phyloP scores from a whole-genome alignment of 35 echinoderm and acorn worm genomes.

The Ophioderma brevispina region DNA sequence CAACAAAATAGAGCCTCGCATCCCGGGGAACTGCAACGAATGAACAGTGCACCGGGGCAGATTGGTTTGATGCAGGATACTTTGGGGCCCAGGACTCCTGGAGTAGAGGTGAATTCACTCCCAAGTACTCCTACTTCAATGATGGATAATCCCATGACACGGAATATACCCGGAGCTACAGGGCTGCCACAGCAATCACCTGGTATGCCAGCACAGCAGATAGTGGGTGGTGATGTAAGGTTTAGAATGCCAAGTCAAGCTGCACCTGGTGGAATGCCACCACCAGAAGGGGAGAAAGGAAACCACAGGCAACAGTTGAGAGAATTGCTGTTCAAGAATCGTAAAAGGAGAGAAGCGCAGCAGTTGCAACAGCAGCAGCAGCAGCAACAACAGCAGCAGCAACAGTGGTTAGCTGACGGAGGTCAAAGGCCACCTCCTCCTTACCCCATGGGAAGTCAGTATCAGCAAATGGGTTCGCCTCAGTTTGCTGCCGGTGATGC shows the following conservation, averaged over 20 bases:
- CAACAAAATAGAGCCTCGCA: background rate
- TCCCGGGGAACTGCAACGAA: background rate
- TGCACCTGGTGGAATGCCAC: background rate
- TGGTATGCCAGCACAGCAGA: conserved; percentile 13
- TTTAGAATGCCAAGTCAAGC: background rate
- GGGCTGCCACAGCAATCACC: conserved; percentile 32
- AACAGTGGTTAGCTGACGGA: conserved; percentile 67
- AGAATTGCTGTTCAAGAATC: conserved; percentile 55
- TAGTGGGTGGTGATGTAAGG: background rate
- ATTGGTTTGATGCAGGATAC: background rate
- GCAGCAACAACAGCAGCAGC: conserved; percentile 57
- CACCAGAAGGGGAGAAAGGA: conserved; percentile 46
- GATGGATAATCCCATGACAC: conserved; percentile 37
- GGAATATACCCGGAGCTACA: background rate
- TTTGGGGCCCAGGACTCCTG: conserved; percentile 60
- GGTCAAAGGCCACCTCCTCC: conserved; percentile 85
- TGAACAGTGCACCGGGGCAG: conserved; percentile 48
- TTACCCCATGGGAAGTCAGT: conserved; percentile 69
- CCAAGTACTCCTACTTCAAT: conserved; percentile 37
- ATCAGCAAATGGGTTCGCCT: background rate
- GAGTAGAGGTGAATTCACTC: background rate
- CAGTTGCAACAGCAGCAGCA: conserved; percentile 30
- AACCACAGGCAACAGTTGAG: conserved; percentile 70
- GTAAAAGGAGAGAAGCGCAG: conserved; percentile 39
- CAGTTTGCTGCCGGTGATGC: conserved; percentile 8